phyloP scores from a whole-genome alignment of 2,888 invertebrate genomes.

The Lordiphosa andalusiaca region DNA sequence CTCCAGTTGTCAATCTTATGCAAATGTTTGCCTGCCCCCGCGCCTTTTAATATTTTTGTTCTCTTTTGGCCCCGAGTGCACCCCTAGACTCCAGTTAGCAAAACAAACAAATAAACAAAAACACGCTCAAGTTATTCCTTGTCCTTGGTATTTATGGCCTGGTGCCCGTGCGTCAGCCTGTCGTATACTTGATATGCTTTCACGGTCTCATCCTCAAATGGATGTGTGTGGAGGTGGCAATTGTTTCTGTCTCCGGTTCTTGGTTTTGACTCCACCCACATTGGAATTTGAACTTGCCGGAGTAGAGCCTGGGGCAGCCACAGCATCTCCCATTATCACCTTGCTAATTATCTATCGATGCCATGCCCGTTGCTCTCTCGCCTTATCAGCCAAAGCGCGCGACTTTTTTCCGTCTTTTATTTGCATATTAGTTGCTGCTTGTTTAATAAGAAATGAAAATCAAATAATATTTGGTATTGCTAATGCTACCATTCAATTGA shows the following conservation, averaged over 20 bases:
- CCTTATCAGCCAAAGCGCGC: slow-evolving; percentile 54
- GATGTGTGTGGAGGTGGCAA: slow-evolving; percentile 13
- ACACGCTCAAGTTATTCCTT: slow-evolving; percentile 62
- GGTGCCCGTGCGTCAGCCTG: slow-evolving; percentile 47
- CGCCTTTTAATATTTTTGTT: slow-evolving; percentile 37
- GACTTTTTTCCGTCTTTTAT: slow-evolving; percentile 33
- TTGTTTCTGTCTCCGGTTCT: slow-evolving; percentile 22
- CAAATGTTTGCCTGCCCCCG: slow-evolving; percentile 42
- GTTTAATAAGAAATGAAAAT: slow-evolving; percentile 36
- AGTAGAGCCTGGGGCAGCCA: slow-evolving; percentile 3
- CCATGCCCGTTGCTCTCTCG: slow-evolving; percentile 34
- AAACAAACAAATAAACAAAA: slow-evolving; percentile 58
- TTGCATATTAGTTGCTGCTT: slow-evolving; percentile 54
- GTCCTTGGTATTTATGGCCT: slow-evolving; percentile 67
- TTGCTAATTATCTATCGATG: slow-evolving; percentile 71
- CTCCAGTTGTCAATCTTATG: slow-evolving; percentile 25
- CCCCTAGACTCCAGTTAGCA: slow-evolving; percentile 26
- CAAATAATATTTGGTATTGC: slow-evolving; percentile 26
- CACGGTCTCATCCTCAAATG: not conserved
- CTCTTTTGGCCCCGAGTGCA: slow-evolving; percentile 14
- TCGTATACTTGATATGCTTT: slow-evolving; percentile 49
- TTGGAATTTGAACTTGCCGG: slow-evolving; percentile 64
- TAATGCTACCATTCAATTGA: too few species aligned
- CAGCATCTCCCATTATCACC: slow-evolving; percentile 52
- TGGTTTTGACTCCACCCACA: slow-evolving; percentile 45